Evolutionary conservation across 2,113 vertebrate species (phyloP), one percentile per base, ranked within the genome.

Genomic region (Eulemur rufifrons): DNA sequence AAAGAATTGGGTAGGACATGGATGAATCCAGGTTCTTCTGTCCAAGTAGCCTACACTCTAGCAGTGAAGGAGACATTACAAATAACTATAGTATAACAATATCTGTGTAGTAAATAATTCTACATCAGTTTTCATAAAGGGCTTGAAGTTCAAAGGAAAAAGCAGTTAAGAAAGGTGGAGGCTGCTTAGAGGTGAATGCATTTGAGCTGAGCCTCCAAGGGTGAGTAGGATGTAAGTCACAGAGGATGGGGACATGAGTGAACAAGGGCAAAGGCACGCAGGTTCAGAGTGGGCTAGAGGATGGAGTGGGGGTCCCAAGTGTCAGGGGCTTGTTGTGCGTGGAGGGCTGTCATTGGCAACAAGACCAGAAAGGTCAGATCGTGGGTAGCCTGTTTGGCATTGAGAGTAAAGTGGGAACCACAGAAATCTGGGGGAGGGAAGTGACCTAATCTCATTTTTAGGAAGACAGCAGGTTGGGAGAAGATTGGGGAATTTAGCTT

Each of bases 321-420:
- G 17, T 64, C 61, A 37, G 87, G 78, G 21, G 47, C 29, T 17
- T 37, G 4, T 14, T n/a, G 6, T 20, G 21, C 29, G 18, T 54
- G 21, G 7, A 15, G 14, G 56, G 56, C 20, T 18, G 2, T 54
- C 0, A 2, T 9, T 0, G 47, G 17, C 68, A 78, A 47, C 2
- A n/a, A 78, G 34, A 42, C 13, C 77, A 47, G 74, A 18, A 15
- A 45, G 37, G 54, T 13, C 32, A 37, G 71, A 18, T 61, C 54
- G 0, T 25, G 68, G 59, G 13, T 32, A 77, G 21, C 25, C 5
- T 63, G 21, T 37, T 59, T 0, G 7, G 59, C 20, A 42, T 9
- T 52, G 45, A 39, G 50, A 54, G n/a, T 74, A 74, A 74, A 63
- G 50, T 0, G 2, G 89, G 74, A 73, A 37, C 15, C 21, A 18